Conservation (phyloP, 1,140 invertebrate species). For the Zophobas morio region DNA sequence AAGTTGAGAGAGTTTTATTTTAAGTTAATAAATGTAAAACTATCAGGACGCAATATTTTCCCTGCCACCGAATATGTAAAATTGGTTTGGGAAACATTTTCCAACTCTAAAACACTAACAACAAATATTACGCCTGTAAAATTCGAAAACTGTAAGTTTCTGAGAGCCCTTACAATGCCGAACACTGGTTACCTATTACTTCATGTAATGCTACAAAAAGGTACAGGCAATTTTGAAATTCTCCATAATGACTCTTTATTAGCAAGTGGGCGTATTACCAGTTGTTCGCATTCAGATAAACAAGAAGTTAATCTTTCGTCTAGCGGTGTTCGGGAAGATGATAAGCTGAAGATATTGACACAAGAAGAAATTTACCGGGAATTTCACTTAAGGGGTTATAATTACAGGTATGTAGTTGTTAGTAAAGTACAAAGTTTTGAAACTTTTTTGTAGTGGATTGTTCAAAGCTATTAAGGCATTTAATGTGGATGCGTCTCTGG, state of each 20-base stretch:
- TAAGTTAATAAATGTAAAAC: background rate
- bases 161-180: slow-evolving; percentile 84
- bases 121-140: slow-evolving; percentile 82
- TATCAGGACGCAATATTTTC: slow-evolving; percentile 79
- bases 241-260: slow-evolving; percentile 32
- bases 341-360: slow-evolving; percentile 48
- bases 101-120: slow-evolving; percentile 76
- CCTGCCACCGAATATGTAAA: slow-evolving; percentile 91
- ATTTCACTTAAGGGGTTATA: slow-evolving; percentile 79
- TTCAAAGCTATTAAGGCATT: slow-evolving; percentile 53
- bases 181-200: slow-evolving; percentile 81
- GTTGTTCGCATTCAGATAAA: background rate
- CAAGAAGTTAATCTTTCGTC: background rate
- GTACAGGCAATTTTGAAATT: slow-evolving; percentile 84
- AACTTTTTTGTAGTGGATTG: slow-evolving; percentile 49
- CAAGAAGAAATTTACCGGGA: slow-evolving; percentile 87
- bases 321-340: background rate
- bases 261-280: slow-evolving; percentile 15
- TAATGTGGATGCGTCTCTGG: slow-evolving; percentile 67
- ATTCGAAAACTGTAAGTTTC: slow-evolving; percentile 74
- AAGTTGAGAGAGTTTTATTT: background rate
- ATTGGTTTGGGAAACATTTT: slow-evolving; percentile 91
- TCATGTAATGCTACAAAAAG: slow-evolving; percentile 86
- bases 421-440: no score
- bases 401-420: slow-evolving; percentile 72